phyloP scores from a whole-genome alignment of 2,888 invertebrate genomes.

The Drosophila maculinotata region DNA sequence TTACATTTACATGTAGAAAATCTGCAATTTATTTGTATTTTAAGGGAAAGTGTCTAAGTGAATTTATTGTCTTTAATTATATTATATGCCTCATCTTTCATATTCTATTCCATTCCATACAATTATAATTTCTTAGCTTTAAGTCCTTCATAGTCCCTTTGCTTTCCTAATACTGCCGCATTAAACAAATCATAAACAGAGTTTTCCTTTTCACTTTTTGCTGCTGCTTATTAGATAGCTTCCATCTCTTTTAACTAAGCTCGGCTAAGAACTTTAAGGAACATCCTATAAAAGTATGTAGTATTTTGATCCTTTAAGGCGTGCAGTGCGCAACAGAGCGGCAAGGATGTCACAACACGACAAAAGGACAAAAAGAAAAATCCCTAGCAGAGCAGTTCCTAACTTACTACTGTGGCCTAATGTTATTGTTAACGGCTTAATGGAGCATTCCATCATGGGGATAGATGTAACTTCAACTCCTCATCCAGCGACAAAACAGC shows the following conservation, averaged over 20 bases:
- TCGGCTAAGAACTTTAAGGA: slow-evolving; percentile 37
- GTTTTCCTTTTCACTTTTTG: slow-evolving; percentile 1
- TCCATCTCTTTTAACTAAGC: slow-evolving; percentile 36
- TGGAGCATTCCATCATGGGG: slow-evolving; percentile 73
- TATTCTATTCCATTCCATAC: too few species aligned
- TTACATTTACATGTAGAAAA: too few species aligned
- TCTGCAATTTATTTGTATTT: too few species aligned
- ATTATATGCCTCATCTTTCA: too few species aligned
- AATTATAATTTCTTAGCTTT: neutral
- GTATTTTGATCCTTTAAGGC: slow-evolving; percentile 14
- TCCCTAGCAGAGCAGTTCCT: slow-evolving; percentile 27
- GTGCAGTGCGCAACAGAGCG: slow-evolving; percentile 12
- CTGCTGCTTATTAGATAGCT: slow-evolving; percentile 35
- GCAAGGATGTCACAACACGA: slow-evolving; percentile 20
- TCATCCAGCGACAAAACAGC: slow-evolving; percentile 57
- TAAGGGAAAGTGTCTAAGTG: too few species aligned
- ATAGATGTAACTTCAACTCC: slow-evolving; percentile 45
- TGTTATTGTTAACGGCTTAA: slow-evolving; percentile 80
- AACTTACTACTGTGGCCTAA: slow-evolving; percentile 54
- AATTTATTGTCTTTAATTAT: too few species aligned
- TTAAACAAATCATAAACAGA: slow-evolving; percentile 1
- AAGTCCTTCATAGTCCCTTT: neutral
- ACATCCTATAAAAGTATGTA: slow-evolving; percentile 34
- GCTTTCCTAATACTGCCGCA: neutral
- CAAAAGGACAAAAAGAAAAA: slow-evolving; percentile 38